These are phyloP conservation scores for Osedax frankpressi DNA, from an alignment of 2,888 invertebrate species.

Conservation along the genomic window DNA sequence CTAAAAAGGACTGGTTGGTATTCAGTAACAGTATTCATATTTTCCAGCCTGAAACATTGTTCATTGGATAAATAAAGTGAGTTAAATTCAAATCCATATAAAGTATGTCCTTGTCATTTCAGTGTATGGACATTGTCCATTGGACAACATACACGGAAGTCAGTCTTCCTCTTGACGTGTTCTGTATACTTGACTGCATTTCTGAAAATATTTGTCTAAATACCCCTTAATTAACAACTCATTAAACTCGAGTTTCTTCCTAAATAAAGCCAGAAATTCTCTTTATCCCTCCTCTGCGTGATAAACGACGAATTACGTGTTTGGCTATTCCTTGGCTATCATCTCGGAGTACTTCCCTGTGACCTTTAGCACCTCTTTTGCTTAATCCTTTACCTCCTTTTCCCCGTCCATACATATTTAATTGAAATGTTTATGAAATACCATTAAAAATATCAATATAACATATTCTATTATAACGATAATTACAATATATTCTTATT, in stretches of 20 bases:
- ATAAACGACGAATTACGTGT: slow-evolving; percentile 64
- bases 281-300: slow-evolving; percentile 56
- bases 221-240: slow-evolving; percentile 66
- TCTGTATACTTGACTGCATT: slow-evolving; percentile 61
- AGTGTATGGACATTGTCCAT: slow-evolving; percentile 25
- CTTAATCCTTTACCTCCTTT: slow-evolving; percentile 67
- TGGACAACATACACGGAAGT: too few relatives aligned
- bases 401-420: slow-evolving; percentile 58
- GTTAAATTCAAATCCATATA: too few relatives aligned
- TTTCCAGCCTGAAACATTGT: too few relatives aligned
- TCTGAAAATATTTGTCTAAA: slow-evolving; percentile 68
- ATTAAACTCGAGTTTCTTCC: slow-evolving; percentile 69
- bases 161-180: slow-evolving; percentile 24
- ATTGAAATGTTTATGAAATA: too few relatives aligned
- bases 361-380: slow-evolving; percentile 69
- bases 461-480: too few relatives aligned
- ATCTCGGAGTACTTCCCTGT: slow-evolving; percentile 62
- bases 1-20: too few relatives aligned
- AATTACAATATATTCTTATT: too few relatives aligned
- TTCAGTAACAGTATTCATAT: too few relatives aligned
- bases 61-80: too few relatives aligned
- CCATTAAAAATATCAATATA: too few relatives aligned
- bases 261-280: slow-evolving; percentile 64
- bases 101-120: slow-evolving; percentile 23
- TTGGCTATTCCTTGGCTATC: slow-evolving; percentile 68